Evolutionary conservation across 2,113 vertebrate species (phyloP).

Genomic region (Aythya baeri): DNA sequence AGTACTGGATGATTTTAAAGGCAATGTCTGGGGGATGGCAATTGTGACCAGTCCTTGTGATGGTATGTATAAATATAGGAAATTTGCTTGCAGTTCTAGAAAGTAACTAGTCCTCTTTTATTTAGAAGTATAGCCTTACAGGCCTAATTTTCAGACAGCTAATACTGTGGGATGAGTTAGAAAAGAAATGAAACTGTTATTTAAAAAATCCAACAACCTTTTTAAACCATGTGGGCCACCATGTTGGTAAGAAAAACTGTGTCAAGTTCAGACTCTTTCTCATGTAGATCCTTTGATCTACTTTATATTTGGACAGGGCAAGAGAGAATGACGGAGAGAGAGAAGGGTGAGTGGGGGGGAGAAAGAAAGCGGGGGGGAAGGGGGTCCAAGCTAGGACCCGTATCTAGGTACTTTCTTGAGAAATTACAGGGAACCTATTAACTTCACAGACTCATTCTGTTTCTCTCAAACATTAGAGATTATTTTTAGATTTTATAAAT

Average conservation of each 20-base stretch:
- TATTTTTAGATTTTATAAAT: background rate
- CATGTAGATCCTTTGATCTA: background rate
- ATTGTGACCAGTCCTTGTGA: background rate
- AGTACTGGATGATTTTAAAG: background rate
- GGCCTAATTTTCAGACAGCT: background rate
- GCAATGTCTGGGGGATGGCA: background rate
- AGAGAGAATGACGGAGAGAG: background rate
- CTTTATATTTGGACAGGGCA: background rate
- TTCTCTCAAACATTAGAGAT: background rate
- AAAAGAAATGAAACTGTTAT: background rate
- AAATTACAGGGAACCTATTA: background rate
- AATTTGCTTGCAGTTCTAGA: background rate
- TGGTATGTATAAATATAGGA: accelerated
- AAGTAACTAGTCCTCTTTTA: background rate
- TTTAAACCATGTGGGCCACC: background rate
- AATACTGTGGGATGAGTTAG: background rate
- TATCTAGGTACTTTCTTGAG: background rate
- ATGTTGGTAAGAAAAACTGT: background rate
- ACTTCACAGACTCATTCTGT: background rate
- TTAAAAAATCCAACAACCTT: background rate
- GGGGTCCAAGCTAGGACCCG: background rate
- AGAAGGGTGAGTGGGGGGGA: background rate
- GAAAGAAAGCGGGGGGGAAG: too few relatives aligned
- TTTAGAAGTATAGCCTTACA: background rate
- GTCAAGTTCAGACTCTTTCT: background rate